phyloP scores from a whole-genome alignment of 2,888 invertebrate species.

The Tupiocoris notatus region DNA sequence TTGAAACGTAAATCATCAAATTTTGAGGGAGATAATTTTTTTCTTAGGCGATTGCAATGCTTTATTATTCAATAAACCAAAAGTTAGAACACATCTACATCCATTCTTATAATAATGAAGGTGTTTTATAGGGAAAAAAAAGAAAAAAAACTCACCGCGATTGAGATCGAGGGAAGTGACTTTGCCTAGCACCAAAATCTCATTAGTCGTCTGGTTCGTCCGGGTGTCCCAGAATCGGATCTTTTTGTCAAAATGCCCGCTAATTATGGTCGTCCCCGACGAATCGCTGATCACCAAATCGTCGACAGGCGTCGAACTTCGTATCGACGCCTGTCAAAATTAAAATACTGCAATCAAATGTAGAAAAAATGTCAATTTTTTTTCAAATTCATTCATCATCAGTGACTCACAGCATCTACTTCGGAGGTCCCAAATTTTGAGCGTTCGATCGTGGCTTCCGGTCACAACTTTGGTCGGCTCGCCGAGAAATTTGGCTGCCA shows the following conservation, averaged over 20 bases:
- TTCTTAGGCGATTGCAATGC: no score
- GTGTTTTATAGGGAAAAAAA: no score
- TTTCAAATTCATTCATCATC: no score
- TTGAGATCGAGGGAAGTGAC: slow-evolving; percentile 93
- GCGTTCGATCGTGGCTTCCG: slow-evolving; percentile 95
- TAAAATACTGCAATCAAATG: no score
- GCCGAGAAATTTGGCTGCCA: slow-evolving; percentile 93
- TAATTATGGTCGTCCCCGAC: slow-evolving; percentile 85
- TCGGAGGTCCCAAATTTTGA: slow-evolving; percentile 97
- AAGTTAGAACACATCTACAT: no score
- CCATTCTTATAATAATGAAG: no score
- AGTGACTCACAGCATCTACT: slow-evolving; percentile 85
- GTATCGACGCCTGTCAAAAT: slow-evolving; percentile 75
- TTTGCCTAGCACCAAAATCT: slow-evolving; percentile 86
- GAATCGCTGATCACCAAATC: slow-evolving; percentile 90
- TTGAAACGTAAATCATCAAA: no score
- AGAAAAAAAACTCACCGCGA: slow-evolving; percentile 77
- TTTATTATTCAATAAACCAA: no score
- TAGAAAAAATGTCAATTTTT: no score
- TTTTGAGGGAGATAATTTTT: no score
- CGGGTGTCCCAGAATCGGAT: slow-evolving; percentile 97
- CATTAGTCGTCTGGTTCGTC: slow-evolving; percentile 67
- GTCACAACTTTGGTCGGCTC: slow-evolving; percentile 91
- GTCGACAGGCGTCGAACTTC: slow-evolving; percentile 94
- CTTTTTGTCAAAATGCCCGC: slow-evolving; percentile 96